Evolutionary conservation across 2,888 invertebrate genomes (phyloP).

Genomic region (Hedychridium roseum): DNA sequence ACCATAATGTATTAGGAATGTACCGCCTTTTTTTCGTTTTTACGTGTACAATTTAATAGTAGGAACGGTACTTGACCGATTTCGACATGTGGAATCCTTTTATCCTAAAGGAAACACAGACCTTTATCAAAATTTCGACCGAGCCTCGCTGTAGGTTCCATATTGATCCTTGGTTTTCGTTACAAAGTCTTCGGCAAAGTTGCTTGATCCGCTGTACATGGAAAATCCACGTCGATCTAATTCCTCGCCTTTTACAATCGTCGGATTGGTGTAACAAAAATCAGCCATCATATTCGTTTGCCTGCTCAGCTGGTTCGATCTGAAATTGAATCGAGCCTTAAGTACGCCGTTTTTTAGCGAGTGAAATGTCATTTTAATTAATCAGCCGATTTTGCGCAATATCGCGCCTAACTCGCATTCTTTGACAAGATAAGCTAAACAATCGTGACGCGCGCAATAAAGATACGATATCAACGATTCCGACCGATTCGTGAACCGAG

Average conservation of each 20-base stretch:
- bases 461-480: slow-evolving; percentile 44
- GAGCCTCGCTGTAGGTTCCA: slow-evolving; percentile 42
- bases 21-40: too few species aligned
- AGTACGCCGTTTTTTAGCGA: too few species aligned
- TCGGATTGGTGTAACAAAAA: slow-evolving; percentile 66
- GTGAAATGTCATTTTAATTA: background rate
- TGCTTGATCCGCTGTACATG: slow-evolving; percentile 67
- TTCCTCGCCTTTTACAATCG: slow-evolving; percentile 68
- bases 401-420: slow-evolving; percentile 14
- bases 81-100: too few species aligned
- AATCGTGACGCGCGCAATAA: slow-evolving; percentile 27
- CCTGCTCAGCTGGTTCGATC: slow-evolving; percentile 51
- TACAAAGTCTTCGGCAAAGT: slow-evolving; percentile 48
- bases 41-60: too few species aligned
- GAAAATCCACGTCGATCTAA: slow-evolving; percentile 69
- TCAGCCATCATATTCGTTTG: slow-evolving; percentile 57
- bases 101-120: too few species aligned
- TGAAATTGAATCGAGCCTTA: too few species aligned
- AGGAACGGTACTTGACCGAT: too few species aligned
- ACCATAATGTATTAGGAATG: too few species aligned
- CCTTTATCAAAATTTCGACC: slow-evolving; percentile 48
- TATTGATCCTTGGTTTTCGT: slow-evolving; percentile 36
- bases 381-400: background rate
- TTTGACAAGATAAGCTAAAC: slow-evolving; percentile 35
- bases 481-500: slow-evolving; percentile 4